Conservation (phyloP, 2,113 vertebrate species). For the Brienomyrus brachyistius region DNA sequence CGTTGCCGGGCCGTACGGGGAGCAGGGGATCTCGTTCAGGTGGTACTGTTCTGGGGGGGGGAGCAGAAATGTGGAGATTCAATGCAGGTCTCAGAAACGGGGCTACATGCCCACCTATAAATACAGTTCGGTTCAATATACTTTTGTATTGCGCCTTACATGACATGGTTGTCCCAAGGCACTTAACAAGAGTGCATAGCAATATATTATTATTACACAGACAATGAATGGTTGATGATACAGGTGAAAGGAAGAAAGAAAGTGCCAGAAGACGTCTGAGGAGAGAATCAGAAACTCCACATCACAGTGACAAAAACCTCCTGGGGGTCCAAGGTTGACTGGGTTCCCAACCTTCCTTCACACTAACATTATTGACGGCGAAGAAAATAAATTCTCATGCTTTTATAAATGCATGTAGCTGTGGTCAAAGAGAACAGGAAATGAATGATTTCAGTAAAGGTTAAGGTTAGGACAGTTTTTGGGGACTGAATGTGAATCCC, state of each 20-base stretch:
- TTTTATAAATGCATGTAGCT: not conserved
- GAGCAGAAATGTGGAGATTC: not conserved
- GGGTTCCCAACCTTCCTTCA: not conserved
- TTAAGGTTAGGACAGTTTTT: not conserved
- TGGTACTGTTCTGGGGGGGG: conserved; percentile 59
- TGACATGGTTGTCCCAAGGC: not conserved
- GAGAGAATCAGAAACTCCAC: not conserved
- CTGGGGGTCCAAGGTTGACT: not conserved
- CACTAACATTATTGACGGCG: not conserved
- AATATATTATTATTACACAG: not conserved
- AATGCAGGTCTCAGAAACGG: not conserved
- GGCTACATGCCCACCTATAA: not conserved
- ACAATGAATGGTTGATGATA: not conserved
- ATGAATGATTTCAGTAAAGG: not conserved
- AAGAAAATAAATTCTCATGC: not conserved
- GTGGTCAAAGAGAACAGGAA: not conserved
- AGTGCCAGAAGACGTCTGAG: not conserved
- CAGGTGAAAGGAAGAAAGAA: not conserved
- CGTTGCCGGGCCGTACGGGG: conserved; percentile 38
- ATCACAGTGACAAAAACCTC: not conserved
- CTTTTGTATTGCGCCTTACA: not conserved
- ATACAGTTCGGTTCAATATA: not conserved
- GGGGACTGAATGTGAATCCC: not conserved
- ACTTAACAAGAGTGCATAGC: not conserved
- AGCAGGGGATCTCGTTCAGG: conserved; percentile 51